Evolutionary conservation across 2,888 invertebrate genomes (phyloP).

Genomic region (Nebria salina): DNA sequence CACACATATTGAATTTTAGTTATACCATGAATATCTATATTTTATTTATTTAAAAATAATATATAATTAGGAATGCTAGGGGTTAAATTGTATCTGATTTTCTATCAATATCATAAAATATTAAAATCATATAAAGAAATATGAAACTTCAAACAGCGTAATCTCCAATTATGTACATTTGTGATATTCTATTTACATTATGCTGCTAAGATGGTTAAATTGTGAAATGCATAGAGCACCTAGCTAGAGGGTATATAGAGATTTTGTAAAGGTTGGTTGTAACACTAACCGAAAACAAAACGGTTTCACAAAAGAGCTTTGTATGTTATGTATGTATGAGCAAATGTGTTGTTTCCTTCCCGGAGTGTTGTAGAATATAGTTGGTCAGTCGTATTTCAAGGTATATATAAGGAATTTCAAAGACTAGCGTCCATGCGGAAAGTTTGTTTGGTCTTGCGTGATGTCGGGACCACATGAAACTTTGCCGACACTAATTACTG

Average conservation of each 20-base stretch:
- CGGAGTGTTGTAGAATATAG: not conserved
- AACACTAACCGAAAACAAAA: slow-evolving; percentile 19
- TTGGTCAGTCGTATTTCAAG: not conserved
- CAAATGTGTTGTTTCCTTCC: slow-evolving; percentile 12
- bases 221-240: not conserved
- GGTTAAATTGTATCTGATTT: no score
- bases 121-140: not conserved
- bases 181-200: not conserved
- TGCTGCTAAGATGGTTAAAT: not conserved
- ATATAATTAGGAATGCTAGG: no score
- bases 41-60: no score
- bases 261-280: slow-evolving; percentile 7
- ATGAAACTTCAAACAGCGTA: not conserved
- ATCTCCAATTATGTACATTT: not conserved
- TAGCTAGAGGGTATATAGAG: not conserved
- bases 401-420: slow-evolving; percentile 3
- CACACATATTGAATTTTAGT: no score
- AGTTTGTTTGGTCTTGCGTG: slow-evolving; percentile 11
- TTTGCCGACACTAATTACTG: slow-evolving; percentile 21
- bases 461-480: slow-evolving; percentile 19
- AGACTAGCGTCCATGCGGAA: slow-evolving; percentile 1
- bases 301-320: slow-evolving; percentile 10
- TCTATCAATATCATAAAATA: no score
- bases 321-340: not conserved
- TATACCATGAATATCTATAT: no score